A percentile compares a stretch with the other conserved stretches of the same genome.
phyloP scores from a whole-genome alignment of 2,888 invertebrate species.

The Philhelius pedissequus region DNA sequence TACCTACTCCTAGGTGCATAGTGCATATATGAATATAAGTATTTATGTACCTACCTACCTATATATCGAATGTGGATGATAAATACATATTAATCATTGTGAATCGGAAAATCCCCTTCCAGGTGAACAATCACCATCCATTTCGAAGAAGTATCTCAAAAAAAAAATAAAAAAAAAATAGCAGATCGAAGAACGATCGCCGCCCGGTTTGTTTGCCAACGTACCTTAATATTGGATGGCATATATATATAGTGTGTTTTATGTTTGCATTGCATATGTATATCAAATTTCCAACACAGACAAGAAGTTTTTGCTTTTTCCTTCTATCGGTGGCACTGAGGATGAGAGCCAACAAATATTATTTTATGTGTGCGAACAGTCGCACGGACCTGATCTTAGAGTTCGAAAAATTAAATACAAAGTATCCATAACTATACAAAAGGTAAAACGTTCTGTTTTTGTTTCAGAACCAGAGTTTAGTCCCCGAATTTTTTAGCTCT shows the following conservation, averaged over 20 bases:
- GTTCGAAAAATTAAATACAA: background rate
- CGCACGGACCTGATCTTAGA: background rate
- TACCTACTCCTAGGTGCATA: background rate
- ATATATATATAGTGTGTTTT: background rate
- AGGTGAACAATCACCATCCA: conserved; percentile 26
- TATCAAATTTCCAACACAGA: background rate
- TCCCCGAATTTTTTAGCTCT: too few relatives aligned
- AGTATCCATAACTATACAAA: background rate
- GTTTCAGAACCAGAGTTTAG: too few relatives aligned
- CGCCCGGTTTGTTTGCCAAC: background rate
- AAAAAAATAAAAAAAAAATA: conserved; percentile 3
- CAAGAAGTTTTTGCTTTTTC: too few relatives aligned
- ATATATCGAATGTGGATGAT: background rate
- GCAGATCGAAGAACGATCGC: conserved; percentile 12
- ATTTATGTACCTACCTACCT: too few relatives aligned
- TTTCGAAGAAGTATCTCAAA: conserved; percentile 26
- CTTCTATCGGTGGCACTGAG: background rate
- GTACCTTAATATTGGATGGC: background rate
- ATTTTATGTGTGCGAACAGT: background rate
- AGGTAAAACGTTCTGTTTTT: too few relatives aligned
- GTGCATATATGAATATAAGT: background rate
- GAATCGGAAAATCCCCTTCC: conserved; percentile 23
- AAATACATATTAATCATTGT: conserved; percentile 16
- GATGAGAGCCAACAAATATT: background rate
- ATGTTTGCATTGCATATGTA: background rate